phyloP scores from a whole-genome alignment of 2,797 vertebrate species.

The Lagodon rhomboides region DNA sequence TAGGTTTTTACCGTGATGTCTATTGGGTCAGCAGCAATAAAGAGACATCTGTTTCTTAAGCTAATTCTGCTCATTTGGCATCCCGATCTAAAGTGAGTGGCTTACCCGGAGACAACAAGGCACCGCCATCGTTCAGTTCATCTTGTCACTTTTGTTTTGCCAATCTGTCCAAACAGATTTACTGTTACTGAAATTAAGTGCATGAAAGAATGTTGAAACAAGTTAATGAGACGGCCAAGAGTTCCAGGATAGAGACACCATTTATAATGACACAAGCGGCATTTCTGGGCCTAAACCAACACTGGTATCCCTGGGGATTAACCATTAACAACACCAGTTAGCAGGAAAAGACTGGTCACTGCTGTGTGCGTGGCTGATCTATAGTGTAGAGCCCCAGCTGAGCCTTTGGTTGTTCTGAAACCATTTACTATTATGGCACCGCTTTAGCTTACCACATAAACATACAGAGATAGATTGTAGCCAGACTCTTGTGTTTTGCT shows the following conservation, averaged over 20 bases:
- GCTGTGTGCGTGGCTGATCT: conserved; percentile 57
- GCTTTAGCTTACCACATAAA: conserved; percentile 61
- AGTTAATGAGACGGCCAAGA: conserved; percentile 24
- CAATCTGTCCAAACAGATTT: conserved; percentile 52
- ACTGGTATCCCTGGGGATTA: conserved; percentile 50
- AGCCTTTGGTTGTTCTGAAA: conserved; percentile 49
- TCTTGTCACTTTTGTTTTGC: conserved; percentile 62
- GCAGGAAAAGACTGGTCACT: conserved; percentile 51
- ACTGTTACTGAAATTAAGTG: conserved; percentile 34
- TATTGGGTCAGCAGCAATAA: conserved; percentile 47
- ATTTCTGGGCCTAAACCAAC: conserved; percentile 68
- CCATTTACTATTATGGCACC: conserved; percentile 60
- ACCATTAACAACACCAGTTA: conserved; percentile 53
- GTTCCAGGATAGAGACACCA: conserved; percentile 11
- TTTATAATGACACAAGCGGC: conserved; percentile 23
- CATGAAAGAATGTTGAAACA: conserved; percentile 42
- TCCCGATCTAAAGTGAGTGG: conserved; percentile 56
- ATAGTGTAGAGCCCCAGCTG: conserved; percentile 58
- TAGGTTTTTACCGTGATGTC: conserved; percentile 39
- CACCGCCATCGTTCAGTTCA: conserved; percentile 28
- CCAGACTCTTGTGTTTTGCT: conserved; percentile 59
- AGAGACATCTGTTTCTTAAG: conserved; percentile 69
- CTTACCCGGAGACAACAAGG: conserved; percentile 41
- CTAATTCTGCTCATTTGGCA: conserved; percentile 60
- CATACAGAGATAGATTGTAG: conserved; percentile 62